Evolutionary conservation across 2,888 invertebrate genomes (phyloP), one percentile per base, ranked within the genome.

Genomic region (Tipula vernalis): DNA sequence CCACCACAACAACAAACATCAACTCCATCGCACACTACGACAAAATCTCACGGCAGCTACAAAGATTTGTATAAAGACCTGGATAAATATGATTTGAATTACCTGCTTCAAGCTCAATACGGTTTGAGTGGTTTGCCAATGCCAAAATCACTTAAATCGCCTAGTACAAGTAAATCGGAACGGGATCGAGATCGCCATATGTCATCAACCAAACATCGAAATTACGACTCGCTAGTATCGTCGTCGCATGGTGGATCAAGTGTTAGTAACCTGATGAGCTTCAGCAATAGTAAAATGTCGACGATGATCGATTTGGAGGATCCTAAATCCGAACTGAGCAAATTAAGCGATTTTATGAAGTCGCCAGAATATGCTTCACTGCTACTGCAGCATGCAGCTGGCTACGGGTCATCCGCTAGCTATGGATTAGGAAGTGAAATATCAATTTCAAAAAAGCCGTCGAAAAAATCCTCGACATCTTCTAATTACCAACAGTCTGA

Each of bases 321-420:
- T 87, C 89, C 91, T 0, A 92, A 91, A 87, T 91, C 91, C 86
- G 92, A 92, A 89, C 91, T 91, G 1, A 87, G 91, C 2, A 91
- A 91, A 88, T 91, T 91, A 89, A 91, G 91, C 85, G 92, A 92
- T 87, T 88, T 91, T 0, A 91, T 92, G 88, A 90, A 91, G 0
- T 92, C 91, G 5, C 91, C 91, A 0, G 92, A 92, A 87, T 92
- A 92, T 87, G 91, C 92, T 0, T 91, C 91, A 0, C 88, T 92
- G 15, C 87, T 92, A 51, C 88, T 92, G 87, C 91, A 92, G 87
- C 92, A 92, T 88, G 92, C 92, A 0, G 91, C 91, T 87, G 86
- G 86, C 8, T 51, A 51, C 6, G 86, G 51, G 8, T 28, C 36
- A 15, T n/a, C 51, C 5, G 86, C 86, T 86, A 42, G 44, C n/a